Base-by-base conservation (phyloP, 2,888 invertebrate species). In the Aphelenchoides bicaudatus region DNA sequence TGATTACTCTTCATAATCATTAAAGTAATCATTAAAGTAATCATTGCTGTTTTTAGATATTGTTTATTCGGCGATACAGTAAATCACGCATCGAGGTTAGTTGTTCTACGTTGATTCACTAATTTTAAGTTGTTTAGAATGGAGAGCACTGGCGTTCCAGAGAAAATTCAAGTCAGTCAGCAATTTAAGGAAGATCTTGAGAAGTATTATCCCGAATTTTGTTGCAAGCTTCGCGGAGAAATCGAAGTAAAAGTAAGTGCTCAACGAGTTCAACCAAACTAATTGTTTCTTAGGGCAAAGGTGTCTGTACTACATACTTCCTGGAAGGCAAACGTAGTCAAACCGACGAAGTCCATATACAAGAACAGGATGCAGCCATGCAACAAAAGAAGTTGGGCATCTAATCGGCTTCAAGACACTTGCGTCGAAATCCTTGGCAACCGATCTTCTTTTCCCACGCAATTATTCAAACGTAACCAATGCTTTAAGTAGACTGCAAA, bases 121-220 rank as follows among this genome's bases (percentile, higher is more conserved):
- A 78, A 58, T 77, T 75, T 62, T 67, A 77, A 1, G 75, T 77
- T 50, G 77, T 76, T 73, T 4, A 58, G 74, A 30, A 75, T 76
- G 74, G 76, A 76, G 50, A 70, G 69, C 16, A 72, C 71, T 2
- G 72, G 76, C 25, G 59, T 67, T 29, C 76, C 76, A 23, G 74
- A 74, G 39, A 67, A 61, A 59, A 76, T 76, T 38, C 76, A 76
- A 46, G 63, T 74, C 63, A 69, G 67, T 52, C 69, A 74, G 30
- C 37, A 28, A 13, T 67, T 59, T 56, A 67, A 67, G 34, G 38
- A 63, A 6, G 62, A 58, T 10, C 39, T 74, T 23, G 46, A 57
- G 19, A 38, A 61, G 39, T 62, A 68, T 51, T 77, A 69, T 58
- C 70, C 67, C 5, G 72, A 77, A 49, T 76, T 68, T 62, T 54